These are phyloP conservation scores for Alosa alosa DNA, from an alignment of 2,113 vertebrate species.

Conservation along the genomic window DNA sequence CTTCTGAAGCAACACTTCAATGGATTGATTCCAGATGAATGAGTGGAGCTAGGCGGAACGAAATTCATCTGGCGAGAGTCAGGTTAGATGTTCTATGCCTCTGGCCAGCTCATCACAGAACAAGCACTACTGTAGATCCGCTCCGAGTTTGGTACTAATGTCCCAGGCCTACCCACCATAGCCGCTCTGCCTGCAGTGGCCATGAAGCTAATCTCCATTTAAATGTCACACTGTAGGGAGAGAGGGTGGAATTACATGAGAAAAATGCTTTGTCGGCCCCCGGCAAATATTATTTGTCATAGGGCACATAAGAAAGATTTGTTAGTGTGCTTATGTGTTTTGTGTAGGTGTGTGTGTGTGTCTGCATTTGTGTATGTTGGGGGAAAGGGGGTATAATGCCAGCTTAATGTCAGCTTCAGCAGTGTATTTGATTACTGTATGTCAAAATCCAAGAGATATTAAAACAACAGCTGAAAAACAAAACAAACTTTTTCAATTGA, in stretches of 20 bases:
- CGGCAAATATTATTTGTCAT: constrained; percentile 35
- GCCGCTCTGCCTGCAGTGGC: constrained; percentile 33
- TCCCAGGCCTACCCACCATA: no score
- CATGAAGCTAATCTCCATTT: constrained; percentile 59
- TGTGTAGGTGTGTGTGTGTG: neutral
- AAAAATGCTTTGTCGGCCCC: constrained; percentile 31
- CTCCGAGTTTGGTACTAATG: neutral
- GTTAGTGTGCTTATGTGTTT: neutral
- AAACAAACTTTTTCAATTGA: neutral
- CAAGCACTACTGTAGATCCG: neutral
- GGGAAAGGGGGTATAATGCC: neutral
- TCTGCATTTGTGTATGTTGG: constrained; percentile 18
- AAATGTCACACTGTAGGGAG: constrained; percentile 54
- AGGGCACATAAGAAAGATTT: neutral
- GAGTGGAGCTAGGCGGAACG: no score
- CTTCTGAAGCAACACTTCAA: no score
- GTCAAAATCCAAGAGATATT: neutral
- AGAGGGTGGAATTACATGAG: constrained; percentile 34
- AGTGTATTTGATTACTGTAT: constrained; percentile 43
- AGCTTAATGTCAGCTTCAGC: constrained; percentile 43
- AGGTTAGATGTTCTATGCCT: no score
- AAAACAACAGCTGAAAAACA: constrained; percentile 4
- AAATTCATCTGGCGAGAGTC: no score
- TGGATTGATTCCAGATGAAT: no score
- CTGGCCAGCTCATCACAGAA: neutral